Base-by-base conservation (phyloP, 2,113 vertebrate genomes). In the Sylvicapra grimmia region DNA sequence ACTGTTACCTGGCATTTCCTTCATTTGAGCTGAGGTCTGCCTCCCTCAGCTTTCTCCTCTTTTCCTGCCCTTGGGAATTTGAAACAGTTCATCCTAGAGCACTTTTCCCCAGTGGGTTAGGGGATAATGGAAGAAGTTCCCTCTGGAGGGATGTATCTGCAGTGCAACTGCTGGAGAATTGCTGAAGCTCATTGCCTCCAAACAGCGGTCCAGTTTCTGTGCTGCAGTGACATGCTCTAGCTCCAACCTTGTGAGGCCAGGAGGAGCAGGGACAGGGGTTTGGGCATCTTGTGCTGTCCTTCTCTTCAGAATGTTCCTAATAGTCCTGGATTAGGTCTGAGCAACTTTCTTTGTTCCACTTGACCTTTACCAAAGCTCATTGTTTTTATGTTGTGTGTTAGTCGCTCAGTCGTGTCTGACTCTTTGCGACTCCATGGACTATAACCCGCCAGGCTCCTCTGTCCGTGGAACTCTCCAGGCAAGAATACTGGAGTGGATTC, bases 371-470 rank as follows among this genome's bases (percentile, higher is more conserved):
- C 80, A 83, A 9, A 40, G 19, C 68, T 12, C n/a, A 12, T 40
- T 72, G 68, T 36, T 72, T 40, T 36, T 40, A 10, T 6, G n/a
- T 23, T 36, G 65, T 23, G 9, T 36, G 65, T 72, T 21, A 44
- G 36, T 13, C 0, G 6, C 11, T 14, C 72, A 44, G 72, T 44
- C 1, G 36, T 27, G 72, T 77, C 23, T 1, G 0, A 8, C 40
- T 77, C 11, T 75, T 44, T 77, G 36, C 0, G 12, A 44, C 36
- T 44, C 23, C 36, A 44, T 77, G 36, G 72, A 44, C 23, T 44
- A 25, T 44, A 77, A 44, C 36, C 36, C 3, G 1, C 36, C 72
- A 77, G 72, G 72, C 36, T 77, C 6, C 72, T 44, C 72, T 75
- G 72, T 77, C 72, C 2, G 0, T 40, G 68, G n/a, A 72, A 40